Conservation (phyloP, 2,113 vertebrate genomes). For the Lontra canadensis region DNA sequence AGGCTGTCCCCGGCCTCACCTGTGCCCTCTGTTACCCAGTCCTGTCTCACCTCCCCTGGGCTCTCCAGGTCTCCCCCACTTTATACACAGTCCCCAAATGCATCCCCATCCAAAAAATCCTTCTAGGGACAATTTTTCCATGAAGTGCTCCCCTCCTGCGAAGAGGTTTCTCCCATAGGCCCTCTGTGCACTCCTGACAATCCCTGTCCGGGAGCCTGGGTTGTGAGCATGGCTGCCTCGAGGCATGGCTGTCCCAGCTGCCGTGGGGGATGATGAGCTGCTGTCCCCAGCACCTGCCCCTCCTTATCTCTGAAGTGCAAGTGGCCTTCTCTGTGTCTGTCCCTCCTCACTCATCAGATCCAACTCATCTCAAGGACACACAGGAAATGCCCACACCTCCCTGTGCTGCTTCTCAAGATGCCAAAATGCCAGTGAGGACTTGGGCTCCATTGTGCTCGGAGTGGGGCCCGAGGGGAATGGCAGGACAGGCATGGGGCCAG, state of each 20-base stretch:
- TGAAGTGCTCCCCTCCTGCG: accelerated
- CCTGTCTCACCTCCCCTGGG: accelerated
- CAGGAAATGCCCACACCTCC: background rate
- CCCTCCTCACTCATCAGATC: background rate
- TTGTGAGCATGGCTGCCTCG: accelerated
- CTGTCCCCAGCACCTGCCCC: background rate
- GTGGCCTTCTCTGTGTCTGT: background rate
- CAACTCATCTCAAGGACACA: background rate
- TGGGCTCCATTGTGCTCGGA: accelerated
- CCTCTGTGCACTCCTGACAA: background rate
- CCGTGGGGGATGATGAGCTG: no score
- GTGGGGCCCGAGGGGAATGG: background rate
- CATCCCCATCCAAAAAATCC: background rate
- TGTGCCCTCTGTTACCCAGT: accelerated
- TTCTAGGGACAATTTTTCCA: background rate
- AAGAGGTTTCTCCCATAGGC: background rate
- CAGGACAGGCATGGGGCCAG: accelerated
- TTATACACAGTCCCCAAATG: background rate
- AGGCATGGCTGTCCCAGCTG: background rate
- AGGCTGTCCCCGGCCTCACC: no score
- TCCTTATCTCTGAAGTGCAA: no score
- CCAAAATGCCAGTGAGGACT: accelerated
- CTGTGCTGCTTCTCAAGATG: background rate
- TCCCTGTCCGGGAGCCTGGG: background rate
- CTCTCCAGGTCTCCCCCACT: background rate